Base-by-base conservation (phyloP, 2,888 invertebrate species). In the Pyrochroa serraticornis region DNA sequence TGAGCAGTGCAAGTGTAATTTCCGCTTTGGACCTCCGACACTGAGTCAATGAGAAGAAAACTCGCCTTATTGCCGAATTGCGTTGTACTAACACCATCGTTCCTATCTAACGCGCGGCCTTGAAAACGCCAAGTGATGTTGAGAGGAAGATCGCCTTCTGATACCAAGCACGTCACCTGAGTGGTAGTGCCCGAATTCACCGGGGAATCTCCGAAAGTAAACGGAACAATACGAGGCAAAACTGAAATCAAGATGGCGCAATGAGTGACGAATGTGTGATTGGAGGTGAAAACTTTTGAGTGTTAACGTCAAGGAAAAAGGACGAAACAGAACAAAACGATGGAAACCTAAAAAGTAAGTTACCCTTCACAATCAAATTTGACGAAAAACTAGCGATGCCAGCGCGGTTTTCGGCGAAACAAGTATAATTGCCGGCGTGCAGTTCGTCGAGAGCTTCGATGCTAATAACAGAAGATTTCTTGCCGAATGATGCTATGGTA, bases 111-210 rank as follows among this genome's bases (percentile, higher is more conserved):
- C 69, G 79, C 64, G 58, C 77, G 74, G 46, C 81, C 81, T 59
- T 83, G 78, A 71, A 84, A 82, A 64, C 69, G 81, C 85, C 85
- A 85, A 60, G 72, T 73, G 66, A 85, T 83, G 70, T 83, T 77
- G 65, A 85, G 73, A 55, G 83, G 85, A 47, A 77, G 72, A 75
- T 85, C 85, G 57, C 87, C 89, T 69, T 83, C 81, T 36, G 82
- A 82, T 58, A 86, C 82, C 82, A 85, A 82, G 81, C 88, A 84
- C 76, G 84, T 87, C 67, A 89, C 84, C 80, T 92, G 91, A 69
- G 88, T 90, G 63, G 91, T 88, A 79, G 91, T 90, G 66, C 91
- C 92, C 74, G 88, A 88, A 79, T 87, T 87, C 70, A 91, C 86
- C 71, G 90, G 89, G 67, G 85, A 85, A 77, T 86, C 84, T 64